Conservation (phyloP, 2,888 invertebrate species). For the Orthosia cruda region DNA sequence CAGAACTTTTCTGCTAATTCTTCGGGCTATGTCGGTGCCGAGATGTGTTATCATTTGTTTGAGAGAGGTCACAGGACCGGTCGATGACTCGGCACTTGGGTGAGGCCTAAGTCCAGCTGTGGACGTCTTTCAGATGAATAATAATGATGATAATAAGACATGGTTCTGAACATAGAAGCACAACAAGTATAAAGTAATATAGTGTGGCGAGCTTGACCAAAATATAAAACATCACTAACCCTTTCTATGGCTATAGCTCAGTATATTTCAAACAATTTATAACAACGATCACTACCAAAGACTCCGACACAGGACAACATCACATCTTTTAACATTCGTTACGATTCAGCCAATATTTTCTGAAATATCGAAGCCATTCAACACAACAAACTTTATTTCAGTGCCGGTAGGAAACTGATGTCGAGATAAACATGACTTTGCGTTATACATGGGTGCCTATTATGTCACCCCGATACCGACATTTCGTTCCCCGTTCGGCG, state of each 20-base stretch:
- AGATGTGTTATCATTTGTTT: too few species aligned
- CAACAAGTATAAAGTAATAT: too few species aligned
- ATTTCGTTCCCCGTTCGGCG: slow-evolving; percentile 66
- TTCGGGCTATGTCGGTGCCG: too few species aligned
- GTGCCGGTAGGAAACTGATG: slow-evolving; percentile 67
- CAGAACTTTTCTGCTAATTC: too few species aligned
- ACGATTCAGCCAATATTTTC: slow-evolving; percentile 47
- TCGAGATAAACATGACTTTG: slow-evolving; percentile 73
- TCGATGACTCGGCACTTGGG: too few species aligned
- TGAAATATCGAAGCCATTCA: slow-evolving; percentile 61
- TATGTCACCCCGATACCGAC: slow-evolving; percentile 71
- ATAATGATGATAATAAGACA: too few species aligned
- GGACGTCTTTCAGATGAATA: too few species aligned
- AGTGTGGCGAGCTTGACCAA: too few species aligned
- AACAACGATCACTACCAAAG: slow-evolving; percentile 24
- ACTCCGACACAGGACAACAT: slow-evolving; percentile 4
- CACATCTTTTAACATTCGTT: slow-evolving; percentile 43
- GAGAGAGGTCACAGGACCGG: too few species aligned
- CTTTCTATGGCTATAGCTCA: background rate
- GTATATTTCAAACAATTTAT: background rate
- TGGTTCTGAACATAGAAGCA: too few species aligned
- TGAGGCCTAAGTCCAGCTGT: too few species aligned
- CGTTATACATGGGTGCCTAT: slow-evolving; percentile 70
- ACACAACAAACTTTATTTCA: slow-evolving; percentile 63
- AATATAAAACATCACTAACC: background rate